Conservation (phyloP, 2,113 vertebrate species). For the Hyperopisus bebe region DNA sequence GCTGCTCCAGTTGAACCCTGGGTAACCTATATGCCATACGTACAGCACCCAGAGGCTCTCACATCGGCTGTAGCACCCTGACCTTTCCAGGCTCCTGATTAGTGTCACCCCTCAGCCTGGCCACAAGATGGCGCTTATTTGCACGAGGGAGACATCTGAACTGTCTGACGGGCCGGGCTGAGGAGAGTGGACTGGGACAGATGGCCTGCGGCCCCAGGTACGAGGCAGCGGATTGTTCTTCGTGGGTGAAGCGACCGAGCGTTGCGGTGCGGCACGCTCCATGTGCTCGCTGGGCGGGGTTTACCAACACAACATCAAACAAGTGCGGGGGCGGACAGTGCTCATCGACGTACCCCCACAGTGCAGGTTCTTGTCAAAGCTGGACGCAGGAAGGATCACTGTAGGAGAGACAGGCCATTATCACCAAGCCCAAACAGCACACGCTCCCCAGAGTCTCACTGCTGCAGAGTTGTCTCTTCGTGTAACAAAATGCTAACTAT, state of each 20-base stretch:
- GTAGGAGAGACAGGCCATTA: constrained; percentile 44
- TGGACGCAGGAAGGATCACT: constrained; percentile 94
- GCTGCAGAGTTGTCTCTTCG: not conserved
- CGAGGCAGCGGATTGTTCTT: not conserved
- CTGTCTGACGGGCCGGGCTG: not conserved
- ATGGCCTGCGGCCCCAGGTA: not conserved
- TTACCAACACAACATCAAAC: not conserved
- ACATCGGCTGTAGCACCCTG: not conserved
- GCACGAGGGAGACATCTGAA: not conserved
- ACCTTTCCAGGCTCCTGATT: not conserved
- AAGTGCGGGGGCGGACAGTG: constrained; percentile 25
- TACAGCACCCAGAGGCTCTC: not conserved
- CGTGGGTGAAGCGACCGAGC: not conserved
- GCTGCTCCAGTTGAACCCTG: not conserved
- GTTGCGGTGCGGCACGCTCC: not conserved
- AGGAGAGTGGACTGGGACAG: not conserved
- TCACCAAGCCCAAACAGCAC: not conserved
- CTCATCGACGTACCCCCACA: constrained; percentile 79
- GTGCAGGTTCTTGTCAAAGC: constrained; percentile 77
- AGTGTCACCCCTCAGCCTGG: not conserved
- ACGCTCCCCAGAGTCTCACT: not conserved
- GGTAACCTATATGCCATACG: not conserved
- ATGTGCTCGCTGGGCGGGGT: not conserved
- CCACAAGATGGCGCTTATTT: not conserved
- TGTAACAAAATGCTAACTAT: not conserved